Base-by-base conservation (phyloP, 1,140 invertebrate genomes). In the Arion vulgaris region DNA sequence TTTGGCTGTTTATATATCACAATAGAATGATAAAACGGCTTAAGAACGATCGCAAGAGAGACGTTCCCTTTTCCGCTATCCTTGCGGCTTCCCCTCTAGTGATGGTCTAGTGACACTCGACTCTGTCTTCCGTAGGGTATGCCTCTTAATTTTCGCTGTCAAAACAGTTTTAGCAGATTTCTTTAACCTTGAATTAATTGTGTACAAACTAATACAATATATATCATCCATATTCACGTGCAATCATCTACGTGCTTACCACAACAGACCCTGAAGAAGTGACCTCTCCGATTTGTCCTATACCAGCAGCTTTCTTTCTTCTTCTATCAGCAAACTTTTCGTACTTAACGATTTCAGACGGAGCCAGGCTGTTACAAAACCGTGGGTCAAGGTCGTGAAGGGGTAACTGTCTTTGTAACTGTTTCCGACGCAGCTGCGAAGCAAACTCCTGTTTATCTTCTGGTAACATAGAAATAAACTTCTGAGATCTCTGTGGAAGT, bases 391-490 rank as follows among this genome's bases (percentile, higher is more conserved):
- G 97, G 93, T 98, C 98, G 93, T 99, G 98, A 17, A 98, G 97
- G 57, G 98, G 98, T 85, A 99, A 94, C 93, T 99, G 98, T 89
- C 97, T 96, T 82, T 98, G 94, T 83, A 99, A 94, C 93, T 99
- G 97, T 88, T 96, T 95, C 79, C 98, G 96, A 81, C 98, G 94
- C 92, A 98, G 97, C 87, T 98, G 95, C 92, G 99, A 98, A 4
- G 98, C 98, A n/a, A 96, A 99, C 82, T 98, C 97, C 85, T 99
- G 96, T 93, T 98, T 98, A 92, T 98, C 97, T 93, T 99, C 97
- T 0, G 98, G 97, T 80, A 99, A 93, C 83, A 96, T 95, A 76
- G 96, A 97, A 93, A 99, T 99, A 93, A 98, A 99, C 87, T 98
- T 94, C 92, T 99, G 97, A 82, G 99, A 97, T 96, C 99, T 94